Conservation (phyloP, 2,797 vertebrate species). For the Enteromius unitaeniatus region DNA sequence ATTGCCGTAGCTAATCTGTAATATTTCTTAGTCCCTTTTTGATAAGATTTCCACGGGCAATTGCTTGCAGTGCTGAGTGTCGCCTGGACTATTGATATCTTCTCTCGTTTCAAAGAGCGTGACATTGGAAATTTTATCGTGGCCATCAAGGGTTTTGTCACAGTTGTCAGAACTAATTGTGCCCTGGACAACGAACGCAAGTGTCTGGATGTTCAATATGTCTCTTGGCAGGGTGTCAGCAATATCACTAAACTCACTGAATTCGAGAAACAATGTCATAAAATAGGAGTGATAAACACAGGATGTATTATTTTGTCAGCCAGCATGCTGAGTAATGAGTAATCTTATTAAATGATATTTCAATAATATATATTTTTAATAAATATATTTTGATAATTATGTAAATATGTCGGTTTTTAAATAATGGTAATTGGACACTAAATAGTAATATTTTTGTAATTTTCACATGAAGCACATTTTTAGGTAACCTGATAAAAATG, state of each 20-base stretch:
- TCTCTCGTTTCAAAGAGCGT: conserved; percentile 10
- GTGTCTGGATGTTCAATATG: not conserved
- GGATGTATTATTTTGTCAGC: not conserved
- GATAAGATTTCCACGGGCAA: conserved; percentile 5
- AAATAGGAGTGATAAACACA: conserved; percentile 13
- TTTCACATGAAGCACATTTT: too few relatives aligned
- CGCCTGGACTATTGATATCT: conserved; percentile 3
- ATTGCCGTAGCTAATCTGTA: conserved; percentile 8
- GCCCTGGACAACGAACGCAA: not conserved
- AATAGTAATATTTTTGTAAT: not conserved
- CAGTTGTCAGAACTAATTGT: conserved; percentile 34
- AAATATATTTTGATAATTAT: not conserved
- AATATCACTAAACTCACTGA: not conserved
- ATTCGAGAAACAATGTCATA: not conserved
- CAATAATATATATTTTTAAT: not conserved
- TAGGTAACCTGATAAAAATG: too few relatives aligned
- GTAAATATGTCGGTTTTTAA: not conserved
- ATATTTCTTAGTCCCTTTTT: conserved; percentile 22
- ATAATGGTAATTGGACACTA: not conserved
- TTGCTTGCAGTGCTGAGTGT: not conserved
- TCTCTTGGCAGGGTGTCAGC: not conserved
- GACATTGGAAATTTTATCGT: conserved; percentile 13
- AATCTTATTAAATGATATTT: not conserved
- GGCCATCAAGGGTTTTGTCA: conserved; percentile 25
- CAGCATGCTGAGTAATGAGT: not conserved